Percentiles rank a stretch among this genome's conserved stretches.
Evolutionary conservation across 2,797 vertebrate species (phyloP).

Genomic region (Lithobates pipiens): DNA sequence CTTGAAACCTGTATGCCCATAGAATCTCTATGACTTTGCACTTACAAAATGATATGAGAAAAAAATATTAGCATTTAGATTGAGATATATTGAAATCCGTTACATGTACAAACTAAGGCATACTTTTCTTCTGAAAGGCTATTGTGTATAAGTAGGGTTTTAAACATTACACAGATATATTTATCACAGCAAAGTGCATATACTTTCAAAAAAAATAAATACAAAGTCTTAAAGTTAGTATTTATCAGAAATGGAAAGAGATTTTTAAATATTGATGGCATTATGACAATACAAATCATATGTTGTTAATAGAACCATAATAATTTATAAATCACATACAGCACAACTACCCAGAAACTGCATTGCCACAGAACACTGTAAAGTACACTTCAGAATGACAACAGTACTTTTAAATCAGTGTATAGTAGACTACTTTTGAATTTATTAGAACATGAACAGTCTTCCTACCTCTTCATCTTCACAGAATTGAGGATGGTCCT

Average conservation of each 20-base stretch:
- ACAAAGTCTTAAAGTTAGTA: neutral
- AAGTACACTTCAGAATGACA: too few relatives aligned
- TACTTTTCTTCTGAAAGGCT: constrained; percentile 43
- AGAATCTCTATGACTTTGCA: constrained; percentile 51
- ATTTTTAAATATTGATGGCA: constrained; percentile 2
- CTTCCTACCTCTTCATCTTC: too few relatives aligned
- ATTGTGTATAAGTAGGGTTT: constrained; percentile 25
- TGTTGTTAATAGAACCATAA: too few relatives aligned
- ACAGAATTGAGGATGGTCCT: too few relatives aligned
- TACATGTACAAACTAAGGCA: constrained; percentile 55
- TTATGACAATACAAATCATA: neutral
- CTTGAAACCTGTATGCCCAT: neutral
- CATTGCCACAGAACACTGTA: neutral
- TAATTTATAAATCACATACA: neutral
- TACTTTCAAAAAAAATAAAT: neutral
- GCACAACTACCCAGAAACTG: neutral
- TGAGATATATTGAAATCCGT: constrained; percentile 54
- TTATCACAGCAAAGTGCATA: constrained; percentile 29
- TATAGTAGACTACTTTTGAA: too few relatives aligned
- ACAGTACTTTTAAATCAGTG: too few relatives aligned
- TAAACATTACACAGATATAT: constrained; percentile 7
- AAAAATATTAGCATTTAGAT: constrained; percentile 61
- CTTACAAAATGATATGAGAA: constrained; percentile 43
- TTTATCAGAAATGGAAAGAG: neutral
- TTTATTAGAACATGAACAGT: too few relatives aligned